Evolutionary conservation across 1,140 invertebrate species (phyloP).

Genomic region (Cotesia typhae): DNA sequence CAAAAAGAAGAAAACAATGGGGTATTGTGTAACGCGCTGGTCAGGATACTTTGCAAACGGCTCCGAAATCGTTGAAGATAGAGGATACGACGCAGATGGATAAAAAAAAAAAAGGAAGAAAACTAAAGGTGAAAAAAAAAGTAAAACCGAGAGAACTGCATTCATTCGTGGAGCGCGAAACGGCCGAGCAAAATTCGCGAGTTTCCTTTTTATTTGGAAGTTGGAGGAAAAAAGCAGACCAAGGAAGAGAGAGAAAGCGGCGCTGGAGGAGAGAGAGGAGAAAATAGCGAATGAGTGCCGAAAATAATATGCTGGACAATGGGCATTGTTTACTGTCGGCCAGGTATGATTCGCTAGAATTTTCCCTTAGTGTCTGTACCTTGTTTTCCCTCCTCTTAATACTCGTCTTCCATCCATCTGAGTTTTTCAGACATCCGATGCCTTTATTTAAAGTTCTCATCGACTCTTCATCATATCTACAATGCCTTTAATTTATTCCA

Average conservation of each 20-base stretch:
- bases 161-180: conserved; percentile 36
- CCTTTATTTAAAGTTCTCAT: conserved; percentile 30
- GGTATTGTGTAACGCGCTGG: conserved; percentile 33
- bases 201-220: conserved; percentile 14
- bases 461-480: conserved; percentile 11
- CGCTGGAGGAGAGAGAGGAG: background rate
- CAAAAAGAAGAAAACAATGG: conserved; percentile 28
- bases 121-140: conserved; percentile 22
- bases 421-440: conserved; percentile 32
- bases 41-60: conserved; percentile 31
- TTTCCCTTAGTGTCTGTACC: conserved; percentile 18
- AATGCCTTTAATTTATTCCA: conserved; percentile 14
- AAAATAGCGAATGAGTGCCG: conserved; percentile 40
- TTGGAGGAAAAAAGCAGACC: conserved; percentile 34
- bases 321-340: conserved; percentile 50
- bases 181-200: conserved; percentile 39
- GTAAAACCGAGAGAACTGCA: conserved; percentile 29
- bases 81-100: conserved; percentile 10
- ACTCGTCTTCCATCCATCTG: conserved; percentile 3
- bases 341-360: conserved; percentile 34
- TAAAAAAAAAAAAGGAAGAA: conserved; percentile 24
- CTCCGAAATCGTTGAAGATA: conserved; percentile 18
- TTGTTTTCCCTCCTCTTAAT: conserved; percentile 15
- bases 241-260: background rate
- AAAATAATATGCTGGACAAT: conserved; percentile 47